Base-by-base conservation (phyloP, 2,888 invertebrate species). In the Selenia dentaria region DNA sequence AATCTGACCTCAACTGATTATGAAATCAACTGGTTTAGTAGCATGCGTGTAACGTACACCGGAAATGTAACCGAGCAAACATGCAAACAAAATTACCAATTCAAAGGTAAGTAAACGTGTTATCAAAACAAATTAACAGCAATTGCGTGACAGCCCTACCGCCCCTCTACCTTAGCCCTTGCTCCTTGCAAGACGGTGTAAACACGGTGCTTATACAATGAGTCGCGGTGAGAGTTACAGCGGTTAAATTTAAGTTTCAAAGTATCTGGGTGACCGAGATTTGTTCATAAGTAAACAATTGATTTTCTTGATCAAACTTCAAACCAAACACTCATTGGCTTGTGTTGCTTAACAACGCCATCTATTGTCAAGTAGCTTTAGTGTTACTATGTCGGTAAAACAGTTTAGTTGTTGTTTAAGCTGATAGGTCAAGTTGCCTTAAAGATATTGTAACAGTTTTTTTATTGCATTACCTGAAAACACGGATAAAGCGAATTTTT, bases 101-200 rank as follows among this genome's bases (percentile, higher is more conserved):
- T 8, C 8, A 22, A 22, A 22, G 34, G 34, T 38, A 44, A 28
- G 27, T 13, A 38, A 9, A 59, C 41, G 59, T 51, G 62, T 57
- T 55, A 64, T 54, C 53, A 56, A 56, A 66, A 69, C 69, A 62
- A 67, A 68, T 58, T 57, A 59, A 61, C 57, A 62, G 45, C 57
- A 49, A 59, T 78, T 56, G 72, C 73, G 79, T 68, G 80, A 74
- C 77, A 81, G 43, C 84, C 83, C 80, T 83, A 60, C 11, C 35
- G 59, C 62, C 55, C 59, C 37, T 43, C 24, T 57, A 71, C 79
- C 83, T 84, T 81, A 29, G 39, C 45, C 81, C 83, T 80, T 71
- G 70, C 57, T 64, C 68, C 77, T 80, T 72, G 80, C 83, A 83
- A 83, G 80, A 59, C 53, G 72, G 57, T 64, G 70, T 74, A 80